These are phyloP conservation scores for Hippoglossus hippoglossus DNA, from an alignment of 2,797 vertebrate species.

Conservation along the genomic window DNA sequence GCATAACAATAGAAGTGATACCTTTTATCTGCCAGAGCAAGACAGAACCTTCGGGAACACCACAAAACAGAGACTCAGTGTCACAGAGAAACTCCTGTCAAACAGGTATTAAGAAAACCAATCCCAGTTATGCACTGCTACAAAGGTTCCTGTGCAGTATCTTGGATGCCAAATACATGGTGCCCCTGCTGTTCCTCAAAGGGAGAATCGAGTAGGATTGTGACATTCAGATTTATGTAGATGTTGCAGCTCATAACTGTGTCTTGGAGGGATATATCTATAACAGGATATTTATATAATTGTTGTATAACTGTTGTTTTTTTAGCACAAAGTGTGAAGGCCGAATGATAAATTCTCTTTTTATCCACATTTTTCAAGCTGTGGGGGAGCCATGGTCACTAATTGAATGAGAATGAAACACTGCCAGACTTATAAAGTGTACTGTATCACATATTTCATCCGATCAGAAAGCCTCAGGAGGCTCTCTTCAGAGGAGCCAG, in stretches of 20 bases:
- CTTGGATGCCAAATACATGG: background rate
- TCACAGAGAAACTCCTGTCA: background rate
- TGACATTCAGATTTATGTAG: no score
- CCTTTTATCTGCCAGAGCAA: background rate
- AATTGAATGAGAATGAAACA: conserved; percentile 64
- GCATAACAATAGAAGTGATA: background rate
- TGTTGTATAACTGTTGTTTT: conserved; percentile 28
- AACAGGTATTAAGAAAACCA: background rate
- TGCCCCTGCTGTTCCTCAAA: conserved; percentile 9
- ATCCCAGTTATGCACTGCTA: background rate
- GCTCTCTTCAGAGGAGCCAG: conserved; percentile 67
- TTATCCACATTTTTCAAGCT: conserved; percentile 43
- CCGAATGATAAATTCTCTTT: conserved; percentile 42
- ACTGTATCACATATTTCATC: conserved; percentile 67
- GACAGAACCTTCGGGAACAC: background rate
- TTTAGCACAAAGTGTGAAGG: conserved; percentile 16
- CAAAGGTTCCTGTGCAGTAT: conserved; percentile 25
- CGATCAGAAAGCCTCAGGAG: conserved; percentile 63
- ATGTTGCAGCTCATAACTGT: conserved; percentile 6
- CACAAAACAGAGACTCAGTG: background rate
- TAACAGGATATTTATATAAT: conserved; percentile 42
- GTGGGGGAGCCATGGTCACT: conserved; percentile 27
- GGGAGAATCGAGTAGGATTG: background rate
- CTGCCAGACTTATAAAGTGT: conserved; percentile 49
- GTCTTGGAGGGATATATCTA: conserved; percentile 41